Conservation (phyloP, 1,140 invertebrate species). For the Zaprionus lachaisei region DNA sequence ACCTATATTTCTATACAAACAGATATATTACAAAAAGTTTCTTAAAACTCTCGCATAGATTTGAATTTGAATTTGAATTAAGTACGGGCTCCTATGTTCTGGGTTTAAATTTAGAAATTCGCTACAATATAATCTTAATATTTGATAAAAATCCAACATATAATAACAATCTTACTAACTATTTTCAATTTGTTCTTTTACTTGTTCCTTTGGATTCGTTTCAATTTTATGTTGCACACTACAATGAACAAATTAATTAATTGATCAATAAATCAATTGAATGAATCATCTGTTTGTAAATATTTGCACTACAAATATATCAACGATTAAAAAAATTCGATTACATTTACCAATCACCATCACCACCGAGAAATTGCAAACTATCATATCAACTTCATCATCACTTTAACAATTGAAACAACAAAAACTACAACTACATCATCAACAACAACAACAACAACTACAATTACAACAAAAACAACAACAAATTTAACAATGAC, state of each 20-base stretch:
- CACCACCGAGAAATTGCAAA: constrained; percentile 36
- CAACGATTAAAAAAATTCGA: constrained; percentile 28
- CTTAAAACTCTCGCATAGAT: constrained; percentile 6
- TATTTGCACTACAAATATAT: constrained; percentile 56
- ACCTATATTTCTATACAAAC: background rate
- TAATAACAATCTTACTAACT: constrained; percentile 64
- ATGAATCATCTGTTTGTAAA: constrained; percentile 65
- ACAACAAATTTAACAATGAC: constrained; percentile 50
- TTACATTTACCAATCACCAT: constrained; percentile 43
- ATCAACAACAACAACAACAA: constrained; percentile 27
- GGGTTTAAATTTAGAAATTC: constrained; percentile 7
- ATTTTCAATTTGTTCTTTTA: constrained; percentile 71
- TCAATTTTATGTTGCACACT: constrained; percentile 70
- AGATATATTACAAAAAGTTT: background rate
- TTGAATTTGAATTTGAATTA: constrained; percentile 7
- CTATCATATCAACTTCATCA: constrained; percentile 32
- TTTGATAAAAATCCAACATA: constrained; percentile 42
- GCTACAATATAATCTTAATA: constrained; percentile 37
- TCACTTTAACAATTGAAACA: constrained; percentile 41
- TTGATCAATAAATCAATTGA: constrained; percentile 36
- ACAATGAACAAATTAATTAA: constrained; percentile 57
- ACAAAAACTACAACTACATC: constrained; percentile 47
- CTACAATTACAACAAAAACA: constrained; percentile 39
- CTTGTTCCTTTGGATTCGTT: constrained; percentile 69
- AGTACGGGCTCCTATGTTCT: constrained; percentile 5